Percentiles rank a stretch among this genome's conserved stretches.
phyloP scores from a whole-genome alignment of 2,888 invertebrate genomes.

The Clepsis dumicolana region DNA sequence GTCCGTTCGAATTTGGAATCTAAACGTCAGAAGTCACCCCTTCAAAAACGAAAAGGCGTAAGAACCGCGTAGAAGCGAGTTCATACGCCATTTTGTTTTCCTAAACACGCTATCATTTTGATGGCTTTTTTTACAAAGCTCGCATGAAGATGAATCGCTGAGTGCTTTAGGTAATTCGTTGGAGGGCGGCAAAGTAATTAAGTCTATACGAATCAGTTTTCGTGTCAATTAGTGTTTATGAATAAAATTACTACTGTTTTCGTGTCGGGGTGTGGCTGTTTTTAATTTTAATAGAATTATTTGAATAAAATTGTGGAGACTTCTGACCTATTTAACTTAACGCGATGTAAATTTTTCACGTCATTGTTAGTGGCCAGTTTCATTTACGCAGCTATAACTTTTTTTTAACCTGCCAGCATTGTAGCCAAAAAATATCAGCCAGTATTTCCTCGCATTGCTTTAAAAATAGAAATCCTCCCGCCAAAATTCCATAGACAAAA shows the following conservation, averaged over 20 bases:
- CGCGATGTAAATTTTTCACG: slow-evolving; percentile 18
- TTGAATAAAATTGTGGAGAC: slow-evolving; percentile 29
- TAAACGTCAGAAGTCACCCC: slow-evolving; percentile 57
- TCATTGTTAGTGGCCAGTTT: neutral
- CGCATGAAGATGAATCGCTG: slow-evolving; percentile 57
- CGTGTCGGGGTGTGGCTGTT: slow-evolving; percentile 51
- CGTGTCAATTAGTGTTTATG: slow-evolving; percentile 61
- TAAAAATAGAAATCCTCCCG: neutral
- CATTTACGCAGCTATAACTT: neutral
- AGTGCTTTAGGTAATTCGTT: slow-evolving; percentile 58
- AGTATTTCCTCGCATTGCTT: neutral
- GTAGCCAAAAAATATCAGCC: neutral
- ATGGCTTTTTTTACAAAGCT: slow-evolving; percentile 54
- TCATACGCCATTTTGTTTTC: slow-evolving; percentile 23
- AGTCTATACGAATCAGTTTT: slow-evolving; percentile 63
- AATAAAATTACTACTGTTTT: slow-evolving; percentile 57
- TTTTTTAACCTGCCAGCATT: neutral
- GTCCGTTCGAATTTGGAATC: slow-evolving; percentile 66
- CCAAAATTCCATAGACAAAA: slow-evolving; percentile 6
- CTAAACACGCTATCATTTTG: slow-evolving; percentile 45
- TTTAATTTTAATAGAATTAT: slow-evolving; percentile 48
- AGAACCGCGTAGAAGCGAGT: neutral
- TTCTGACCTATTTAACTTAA: slow-evolving; percentile 27
- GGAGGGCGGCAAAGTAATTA: slow-evolving; percentile 60
- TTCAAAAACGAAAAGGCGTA: slow-evolving; percentile 45